Conservation (phyloP, 92 coral and sea anemone species). For the Porites lobata region DNA sequence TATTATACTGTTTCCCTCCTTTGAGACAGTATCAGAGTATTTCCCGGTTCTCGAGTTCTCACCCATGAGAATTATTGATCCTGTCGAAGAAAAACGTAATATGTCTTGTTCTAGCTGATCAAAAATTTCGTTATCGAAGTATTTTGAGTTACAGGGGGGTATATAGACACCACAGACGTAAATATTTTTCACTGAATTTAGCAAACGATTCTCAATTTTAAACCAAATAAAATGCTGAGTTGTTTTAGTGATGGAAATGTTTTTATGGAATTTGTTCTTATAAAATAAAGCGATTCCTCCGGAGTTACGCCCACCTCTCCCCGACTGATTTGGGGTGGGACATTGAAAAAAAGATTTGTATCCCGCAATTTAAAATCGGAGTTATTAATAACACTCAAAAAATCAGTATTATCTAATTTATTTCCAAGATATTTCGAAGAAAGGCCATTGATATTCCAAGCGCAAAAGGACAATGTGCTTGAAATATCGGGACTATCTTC, state of each 20-base stretch:
- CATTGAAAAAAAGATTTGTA: not conserved
- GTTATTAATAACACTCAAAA: not conserved
- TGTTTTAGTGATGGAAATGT: too few species aligned
- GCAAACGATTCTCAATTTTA: too few species aligned
- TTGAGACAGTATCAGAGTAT: constrained; percentile 1
- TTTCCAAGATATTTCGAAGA: constrained; percentile 1
- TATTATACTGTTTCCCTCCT: constrained; percentile 8
- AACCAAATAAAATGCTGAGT: too few species aligned
- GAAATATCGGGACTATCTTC: not conserved
- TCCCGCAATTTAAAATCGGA: not conserved
- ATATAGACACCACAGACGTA: not conserved
- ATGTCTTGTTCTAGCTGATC: not conserved
- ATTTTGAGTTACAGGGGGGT: not conserved
- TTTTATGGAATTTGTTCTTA: too few species aligned
- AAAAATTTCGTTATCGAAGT: not conserved
- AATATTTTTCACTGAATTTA: too few species aligned
- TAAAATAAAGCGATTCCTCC: too few species aligned
- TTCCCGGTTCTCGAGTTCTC: constrained; percentile 13
- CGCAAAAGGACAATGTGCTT: not conserved
- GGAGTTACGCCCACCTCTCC: too few species aligned
- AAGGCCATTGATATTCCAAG: not conserved
- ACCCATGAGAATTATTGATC: not conserved
- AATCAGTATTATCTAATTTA: not conserved
- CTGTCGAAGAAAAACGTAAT: not conserved
- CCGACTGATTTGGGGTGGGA: too few species aligned